Evolutionary conservation across 2,888 invertebrate genomes (phyloP).

Genomic region (Nowickia ferox): DNA sequence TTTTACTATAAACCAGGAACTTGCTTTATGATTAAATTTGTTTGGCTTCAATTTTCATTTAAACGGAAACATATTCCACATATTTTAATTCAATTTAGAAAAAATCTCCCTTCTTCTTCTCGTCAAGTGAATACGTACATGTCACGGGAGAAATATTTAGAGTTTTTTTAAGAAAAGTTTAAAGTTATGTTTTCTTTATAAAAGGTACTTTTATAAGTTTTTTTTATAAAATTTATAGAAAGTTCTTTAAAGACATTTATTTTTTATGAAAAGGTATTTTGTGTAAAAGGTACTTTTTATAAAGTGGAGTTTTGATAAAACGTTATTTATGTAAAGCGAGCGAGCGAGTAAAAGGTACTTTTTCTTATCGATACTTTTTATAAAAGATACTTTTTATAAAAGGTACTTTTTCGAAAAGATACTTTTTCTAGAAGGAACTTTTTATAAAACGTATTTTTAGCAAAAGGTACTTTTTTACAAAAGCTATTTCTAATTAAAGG

Average conservation of each 20-base stretch:
- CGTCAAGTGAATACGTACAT: too few species aligned
- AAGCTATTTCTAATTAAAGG: background rate
- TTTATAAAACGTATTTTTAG: background rate
- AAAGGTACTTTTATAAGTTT: background rate
- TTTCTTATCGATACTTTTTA: background rate
- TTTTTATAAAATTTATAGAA: conserved; percentile 1
- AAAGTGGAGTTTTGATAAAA: too few species aligned
- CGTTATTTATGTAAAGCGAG: too few species aligned
- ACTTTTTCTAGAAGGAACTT: background rate
- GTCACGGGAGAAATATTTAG: too few species aligned
- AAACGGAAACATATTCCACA: background rate
- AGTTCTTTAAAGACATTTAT: background rate
- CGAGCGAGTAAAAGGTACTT: background rate
- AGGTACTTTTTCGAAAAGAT: background rate
- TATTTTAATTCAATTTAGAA: background rate
- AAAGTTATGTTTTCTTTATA: background rate
- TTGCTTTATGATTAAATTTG: background rate
- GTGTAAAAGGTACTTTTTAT: background rate
- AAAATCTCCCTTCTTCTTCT: too few species aligned
- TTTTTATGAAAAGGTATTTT: too few species aligned
- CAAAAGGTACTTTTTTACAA: background rate
- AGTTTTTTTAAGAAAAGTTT: background rate
- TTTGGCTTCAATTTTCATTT: background rate
- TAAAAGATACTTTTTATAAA: too few species aligned
- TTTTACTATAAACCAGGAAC: background rate